Percentiles rank a stretch among this genome's conserved stretches.
Evolutionary conservation across 2,797 vertebrate genomes (phyloP).

Genomic region (Argya squamiceps): DNA sequence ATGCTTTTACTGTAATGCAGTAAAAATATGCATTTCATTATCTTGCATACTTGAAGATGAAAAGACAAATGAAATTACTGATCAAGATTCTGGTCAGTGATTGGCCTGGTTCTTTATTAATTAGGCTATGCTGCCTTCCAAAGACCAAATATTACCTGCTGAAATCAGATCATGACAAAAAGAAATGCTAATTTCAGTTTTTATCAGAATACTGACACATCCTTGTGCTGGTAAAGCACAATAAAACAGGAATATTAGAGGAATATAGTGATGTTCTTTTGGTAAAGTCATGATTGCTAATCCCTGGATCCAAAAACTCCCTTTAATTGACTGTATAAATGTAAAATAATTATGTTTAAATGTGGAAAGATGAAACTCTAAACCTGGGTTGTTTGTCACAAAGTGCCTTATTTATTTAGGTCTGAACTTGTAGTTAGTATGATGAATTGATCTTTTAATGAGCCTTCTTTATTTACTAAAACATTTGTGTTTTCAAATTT

Average conservation of each 20-base stretch:
- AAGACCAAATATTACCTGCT: constrained; percentile 44
- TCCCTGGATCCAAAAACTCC: background rate
- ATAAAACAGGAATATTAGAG: constrained; percentile 16
- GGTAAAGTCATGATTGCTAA: constrained; percentile 21
- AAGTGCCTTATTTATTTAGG: background rate
- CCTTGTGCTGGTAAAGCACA: constrained; percentile 32
- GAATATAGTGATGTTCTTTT: constrained; percentile 33
- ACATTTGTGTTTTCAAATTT: background rate
- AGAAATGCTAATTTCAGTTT: constrained; percentile 55
- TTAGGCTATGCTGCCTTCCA: background rate
- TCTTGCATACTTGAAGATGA: background rate
- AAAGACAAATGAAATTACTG: background rate
- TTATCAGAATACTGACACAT: constrained; percentile 63
- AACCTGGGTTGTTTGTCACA: background rate
- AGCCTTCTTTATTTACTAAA: background rate
- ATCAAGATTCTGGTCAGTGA: background rate
- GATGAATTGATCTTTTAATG: background rate
- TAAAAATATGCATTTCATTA: background rate
- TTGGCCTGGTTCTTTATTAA: background rate
- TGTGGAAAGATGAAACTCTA: background rate
- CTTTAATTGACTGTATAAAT: constrained; percentile 31
- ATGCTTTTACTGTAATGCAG: background rate
- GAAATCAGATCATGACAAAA: constrained; percentile 63
- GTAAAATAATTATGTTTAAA: background rate
- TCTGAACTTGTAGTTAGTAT: background rate